phyloP scores from a whole-genome alignment of 92 coral and sea anemone species.

The Epizoanthus ramosus region DNA sequence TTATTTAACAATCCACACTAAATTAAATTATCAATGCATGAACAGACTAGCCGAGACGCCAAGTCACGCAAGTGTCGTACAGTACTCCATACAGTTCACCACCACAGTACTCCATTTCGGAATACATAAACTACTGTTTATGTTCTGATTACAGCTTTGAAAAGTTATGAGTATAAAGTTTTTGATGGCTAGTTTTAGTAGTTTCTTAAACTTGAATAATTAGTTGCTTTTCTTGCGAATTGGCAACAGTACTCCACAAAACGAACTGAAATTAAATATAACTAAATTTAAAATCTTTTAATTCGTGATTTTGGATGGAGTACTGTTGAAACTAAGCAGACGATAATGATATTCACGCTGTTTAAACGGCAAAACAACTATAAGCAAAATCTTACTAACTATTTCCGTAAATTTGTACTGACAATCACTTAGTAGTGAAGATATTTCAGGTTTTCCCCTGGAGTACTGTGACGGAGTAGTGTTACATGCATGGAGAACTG shows the following conservation, averaged over 20 bases:
- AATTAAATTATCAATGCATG: not conserved
- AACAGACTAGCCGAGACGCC: constrained; percentile 8
- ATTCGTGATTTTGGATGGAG: constrained; percentile 29
- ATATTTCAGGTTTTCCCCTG: constrained; percentile 24
- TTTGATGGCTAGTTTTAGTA: constrained; percentile 23
- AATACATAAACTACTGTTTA: constrained; percentile 17
- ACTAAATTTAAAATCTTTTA: constrained; percentile 25
- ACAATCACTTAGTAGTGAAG: constrained; percentile 19
- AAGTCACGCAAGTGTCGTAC: constrained; percentile 25
- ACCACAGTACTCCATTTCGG: constrained; percentile 21
- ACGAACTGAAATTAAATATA: constrained; percentile 26
- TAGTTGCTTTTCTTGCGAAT: constrained; percentile 18
- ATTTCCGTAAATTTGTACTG: constrained; percentile 24
- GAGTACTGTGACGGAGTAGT: constrained; percentile 34
- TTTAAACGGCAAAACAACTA: constrained; percentile 22
- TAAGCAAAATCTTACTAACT: constrained; percentile 27
- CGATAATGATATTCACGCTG: constrained; percentile 29
- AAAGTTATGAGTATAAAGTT: constrained; percentile 8
- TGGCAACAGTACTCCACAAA: constrained; percentile 31
- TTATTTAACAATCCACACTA: too few relatives aligned
- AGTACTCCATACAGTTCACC: constrained; percentile 18
- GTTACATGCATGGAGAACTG: too few relatives aligned
- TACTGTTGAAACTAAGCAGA: constrained; percentile 28
- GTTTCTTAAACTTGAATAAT: constrained; percentile 22
- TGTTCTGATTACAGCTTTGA: constrained; percentile 19